These are phyloP conservation scores for Tychaedon coryphoeus DNA, from an alignment of 2,113 vertebrate genomes.

Conservation along the genomic window DNA sequence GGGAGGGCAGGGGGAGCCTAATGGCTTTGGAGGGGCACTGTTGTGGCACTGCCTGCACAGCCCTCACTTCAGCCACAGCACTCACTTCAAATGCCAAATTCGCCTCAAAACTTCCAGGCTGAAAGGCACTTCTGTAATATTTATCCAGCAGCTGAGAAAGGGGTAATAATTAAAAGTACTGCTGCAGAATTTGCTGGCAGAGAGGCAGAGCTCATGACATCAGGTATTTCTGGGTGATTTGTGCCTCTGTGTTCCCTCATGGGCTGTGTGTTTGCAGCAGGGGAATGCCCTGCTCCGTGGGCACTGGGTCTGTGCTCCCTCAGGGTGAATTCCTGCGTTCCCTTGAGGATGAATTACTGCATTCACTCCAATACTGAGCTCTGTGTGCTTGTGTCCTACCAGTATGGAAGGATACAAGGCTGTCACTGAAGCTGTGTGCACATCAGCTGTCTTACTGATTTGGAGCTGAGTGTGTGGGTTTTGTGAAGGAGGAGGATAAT, in stretches of 20 bases:
- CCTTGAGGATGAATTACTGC: not conserved
- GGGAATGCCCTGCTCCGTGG: not conserved
- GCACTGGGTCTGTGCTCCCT: not conserved
- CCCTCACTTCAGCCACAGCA: not conserved
- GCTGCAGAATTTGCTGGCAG: not conserved
- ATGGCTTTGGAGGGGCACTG: not conserved
- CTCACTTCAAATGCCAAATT: not conserved
- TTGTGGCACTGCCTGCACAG: not conserved
- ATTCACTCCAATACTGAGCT: not conserved
- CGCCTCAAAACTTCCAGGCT: not conserved
- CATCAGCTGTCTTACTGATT: not conserved
- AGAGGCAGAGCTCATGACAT: not conserved
- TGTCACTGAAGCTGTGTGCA: not conserved
- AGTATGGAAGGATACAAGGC: not conserved
- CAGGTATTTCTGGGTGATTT: not conserved
- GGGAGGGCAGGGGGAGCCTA: not conserved
- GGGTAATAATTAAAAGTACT: not conserved
- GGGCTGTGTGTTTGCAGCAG: not conserved
- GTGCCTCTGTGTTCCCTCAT: not conserved
- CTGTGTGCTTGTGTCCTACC: not conserved
- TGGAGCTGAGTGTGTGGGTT: slow-evolving; percentile 29
- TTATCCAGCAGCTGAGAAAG: not conserved
- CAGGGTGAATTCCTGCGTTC: not conserved
- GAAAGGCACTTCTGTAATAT: not conserved
- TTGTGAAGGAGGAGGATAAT: slow-evolving; percentile 50